phyloP scores from a whole-genome alignment of 2,113 vertebrate genomes.

The Phylloscopus trochiloides region DNA sequence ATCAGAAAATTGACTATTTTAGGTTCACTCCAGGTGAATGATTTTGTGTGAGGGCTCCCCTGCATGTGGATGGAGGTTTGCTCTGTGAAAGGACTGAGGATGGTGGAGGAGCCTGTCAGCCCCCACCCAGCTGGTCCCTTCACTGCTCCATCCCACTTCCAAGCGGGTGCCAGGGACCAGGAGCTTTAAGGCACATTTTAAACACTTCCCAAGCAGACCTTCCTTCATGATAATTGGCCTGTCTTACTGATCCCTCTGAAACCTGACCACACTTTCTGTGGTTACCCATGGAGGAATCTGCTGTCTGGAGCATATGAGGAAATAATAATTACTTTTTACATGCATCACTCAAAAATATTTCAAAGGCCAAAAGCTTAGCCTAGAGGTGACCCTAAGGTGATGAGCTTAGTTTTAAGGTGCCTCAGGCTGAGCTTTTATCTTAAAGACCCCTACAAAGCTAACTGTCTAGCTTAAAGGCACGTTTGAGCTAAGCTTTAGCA shows the following conservation, averaged over 20 bases:
- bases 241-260: not conserved
- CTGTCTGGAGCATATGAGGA: not conserved
- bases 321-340: not conserved
- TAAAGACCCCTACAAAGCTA: not conserved
- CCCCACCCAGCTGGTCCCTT: not conserved
- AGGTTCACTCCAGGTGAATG: not conserved
- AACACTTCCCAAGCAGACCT: not conserved
- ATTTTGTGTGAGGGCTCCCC: not conserved
- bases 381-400: not conserved
- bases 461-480: not conserved
- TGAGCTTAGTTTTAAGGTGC: not conserved
- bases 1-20: not conserved
- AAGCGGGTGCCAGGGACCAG: fast-evolving
- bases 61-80: not conserved
- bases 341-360: not conserved
- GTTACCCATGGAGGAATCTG: not conserved
- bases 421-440: not conserved
- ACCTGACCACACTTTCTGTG: not conserved
- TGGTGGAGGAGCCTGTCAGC: not conserved
- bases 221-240: not conserved
- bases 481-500: not conserved
- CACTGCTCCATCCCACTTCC: not conserved
- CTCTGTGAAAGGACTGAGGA: fast-evolving
- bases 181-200: not conserved
- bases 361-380: not conserved